Conservation (phyloP, 2,113 vertebrate species). For the Passer montanus region DNA sequence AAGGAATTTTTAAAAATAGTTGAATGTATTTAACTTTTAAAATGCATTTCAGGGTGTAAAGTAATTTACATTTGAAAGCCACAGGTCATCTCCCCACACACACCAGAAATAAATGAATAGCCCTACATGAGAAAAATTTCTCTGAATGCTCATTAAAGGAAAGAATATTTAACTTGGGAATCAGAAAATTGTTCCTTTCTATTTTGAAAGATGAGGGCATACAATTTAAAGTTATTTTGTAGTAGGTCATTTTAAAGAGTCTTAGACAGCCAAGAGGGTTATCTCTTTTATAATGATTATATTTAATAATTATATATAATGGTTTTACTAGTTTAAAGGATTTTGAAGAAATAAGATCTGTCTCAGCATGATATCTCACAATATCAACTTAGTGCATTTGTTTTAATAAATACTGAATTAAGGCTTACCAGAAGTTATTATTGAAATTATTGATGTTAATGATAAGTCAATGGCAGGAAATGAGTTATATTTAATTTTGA, state of each 20-base stretch:
- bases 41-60: neutral
- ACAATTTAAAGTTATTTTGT: neutral
- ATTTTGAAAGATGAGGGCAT: neutral
- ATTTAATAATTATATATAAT: neutral
- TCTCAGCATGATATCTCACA: neutral
- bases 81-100: neutral
- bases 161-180: neutral
- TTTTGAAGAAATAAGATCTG: neutral
- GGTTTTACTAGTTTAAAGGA: neutral
- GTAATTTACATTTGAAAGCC: neutral
- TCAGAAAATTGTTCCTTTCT: neutral
- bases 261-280: neutral
- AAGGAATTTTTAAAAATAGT: neutral
- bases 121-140: neutral
- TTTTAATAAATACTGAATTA: neutral
- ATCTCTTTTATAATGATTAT: neutral
- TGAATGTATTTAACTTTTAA: neutral
- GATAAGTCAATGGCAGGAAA: neutral
- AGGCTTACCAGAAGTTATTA: neutral
- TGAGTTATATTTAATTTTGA: neutral
- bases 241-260: neutral
- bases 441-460: neutral
- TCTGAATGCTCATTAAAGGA: neutral
- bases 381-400: neutral
- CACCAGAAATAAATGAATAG: neutral